Conservation (phyloP, 2,888 invertebrate species). For the Seira ritae region DNA sequence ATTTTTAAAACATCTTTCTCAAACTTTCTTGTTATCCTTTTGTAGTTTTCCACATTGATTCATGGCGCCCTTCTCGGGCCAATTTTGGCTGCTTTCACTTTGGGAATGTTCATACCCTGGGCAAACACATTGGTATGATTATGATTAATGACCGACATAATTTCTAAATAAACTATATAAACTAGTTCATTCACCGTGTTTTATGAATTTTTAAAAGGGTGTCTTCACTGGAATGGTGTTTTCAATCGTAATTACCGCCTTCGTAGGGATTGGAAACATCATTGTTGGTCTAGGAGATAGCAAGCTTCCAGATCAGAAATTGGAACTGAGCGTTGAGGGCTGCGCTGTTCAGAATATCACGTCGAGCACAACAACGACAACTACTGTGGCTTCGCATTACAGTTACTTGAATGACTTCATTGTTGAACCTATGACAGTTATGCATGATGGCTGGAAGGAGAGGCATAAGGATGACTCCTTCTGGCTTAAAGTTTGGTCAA, state of each 20-base stretch:
- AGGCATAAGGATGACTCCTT: conserved; percentile 36
- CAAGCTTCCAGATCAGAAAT: conserved; percentile 47
- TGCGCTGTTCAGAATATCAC: conserved; percentile 22
- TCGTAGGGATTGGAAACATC: conserved; percentile 58
- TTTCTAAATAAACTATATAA: neutral
- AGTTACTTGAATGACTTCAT: conserved; percentile 12
- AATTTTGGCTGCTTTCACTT: conserved; percentile 57
- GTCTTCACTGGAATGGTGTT: conserved; percentile 37
- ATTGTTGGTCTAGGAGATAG: conserved; percentile 32
- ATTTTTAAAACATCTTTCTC: no score
- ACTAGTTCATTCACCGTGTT: neutral
- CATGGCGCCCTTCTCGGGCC: conserved; percentile 66
- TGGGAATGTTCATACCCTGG: conserved; percentile 67
- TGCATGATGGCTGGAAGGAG: conserved; percentile 45
- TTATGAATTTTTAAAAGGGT: conserved; percentile 30
- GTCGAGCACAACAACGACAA: neutral
- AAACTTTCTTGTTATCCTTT: neutral
- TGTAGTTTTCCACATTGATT: conserved; percentile 63
- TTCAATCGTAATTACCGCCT: conserved; percentile 44
- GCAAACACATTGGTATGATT: conserved; percentile 48
- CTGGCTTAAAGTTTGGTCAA: conserved; percentile 40
- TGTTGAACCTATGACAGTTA: neutral
- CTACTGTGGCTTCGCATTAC: neutral
- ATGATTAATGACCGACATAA: no score
- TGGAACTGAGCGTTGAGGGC: conserved; percentile 26